Base-by-base conservation (phyloP, 2,113 vertebrate species). In the Gymnarchus niloticus region DNA sequence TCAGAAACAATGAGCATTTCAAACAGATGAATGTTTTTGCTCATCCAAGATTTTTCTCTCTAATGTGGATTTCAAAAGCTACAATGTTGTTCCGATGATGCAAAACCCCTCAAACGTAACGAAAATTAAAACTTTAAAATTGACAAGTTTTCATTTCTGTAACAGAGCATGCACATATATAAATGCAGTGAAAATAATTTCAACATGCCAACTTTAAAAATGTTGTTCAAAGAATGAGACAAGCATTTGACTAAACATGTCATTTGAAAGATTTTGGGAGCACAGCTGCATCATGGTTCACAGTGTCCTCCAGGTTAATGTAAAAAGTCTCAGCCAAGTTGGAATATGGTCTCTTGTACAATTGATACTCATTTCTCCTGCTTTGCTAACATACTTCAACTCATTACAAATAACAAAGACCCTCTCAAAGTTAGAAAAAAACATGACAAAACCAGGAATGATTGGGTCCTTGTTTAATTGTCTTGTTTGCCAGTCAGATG, bases 131-230 rank as follows among this genome's bases (percentile, higher is more conserved):
- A 23, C 44, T 10, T 41, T n/a, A 25, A 69, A 69, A 84, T 41
- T 19, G 10, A 46, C 12, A 83, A 88, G 9, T 65, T 65, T 17
- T 9, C 14, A 65, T 69, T 78, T 78, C 6, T 41, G 41, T 8
- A 78, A 48, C 48, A 69, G 37, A 44, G 17, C 44, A 48, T 23
- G 7, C 10, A 49, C 37, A 21, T 19, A 69, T 81, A 52, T 5
- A n/a, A 54, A 81, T 23, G 44, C 65, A 56, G 23, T 19, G 17
- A 56, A 3, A 54, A 69, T 17, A 73, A 41, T 86, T 73, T 23
- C 25, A 21, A 41, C 85, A 89, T 14, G 78, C 73, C 81, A 44
- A 7, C 89, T 86, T 91, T 87, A 17, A 85, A 87, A 87, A 90
- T 48, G 86, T 83, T 86, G 33, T 85, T 88, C 87, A 80, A 84